These are phyloP conservation scores for Metacarcinus magister DNA, from an alignment of 2,888 invertebrate species.

Conservation along the genomic window DNA sequence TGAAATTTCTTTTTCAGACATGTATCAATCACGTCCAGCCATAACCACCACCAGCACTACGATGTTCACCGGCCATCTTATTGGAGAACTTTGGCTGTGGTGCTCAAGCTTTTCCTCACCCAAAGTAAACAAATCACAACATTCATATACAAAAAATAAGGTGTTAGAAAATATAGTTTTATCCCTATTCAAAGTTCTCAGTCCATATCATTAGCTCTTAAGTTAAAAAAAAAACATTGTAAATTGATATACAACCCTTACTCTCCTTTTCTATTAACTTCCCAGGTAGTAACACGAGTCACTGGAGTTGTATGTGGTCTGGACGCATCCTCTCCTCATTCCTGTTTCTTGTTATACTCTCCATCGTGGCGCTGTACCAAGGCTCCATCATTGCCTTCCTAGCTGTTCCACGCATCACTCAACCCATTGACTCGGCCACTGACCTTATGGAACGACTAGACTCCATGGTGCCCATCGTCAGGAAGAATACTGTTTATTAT, in stretches of 20 bases:
- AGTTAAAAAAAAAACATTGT: background rate
- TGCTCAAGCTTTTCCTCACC: constrained; percentile 66
- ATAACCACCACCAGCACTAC: background rate
- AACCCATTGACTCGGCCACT: constrained; percentile 71
- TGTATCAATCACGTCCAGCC: background rate
- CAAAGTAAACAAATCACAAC: constrained; percentile 60
- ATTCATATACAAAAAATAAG: background rate
- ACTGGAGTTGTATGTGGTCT: constrained; percentile 47
- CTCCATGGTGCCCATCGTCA: constrained; percentile 69
- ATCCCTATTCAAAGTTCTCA: background rate
- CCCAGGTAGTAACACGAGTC: background rate
- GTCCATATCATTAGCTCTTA: background rate
- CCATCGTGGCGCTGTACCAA: constrained; percentile 78
- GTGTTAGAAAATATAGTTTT: background rate
- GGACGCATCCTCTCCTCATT: constrained; percentile 50
- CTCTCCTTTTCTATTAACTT: background rate
- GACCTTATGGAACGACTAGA: constrained; percentile 75
- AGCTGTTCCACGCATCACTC: constrained; percentile 67
- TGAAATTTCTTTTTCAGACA: background rate
- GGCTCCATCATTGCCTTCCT: constrained; percentile 80
- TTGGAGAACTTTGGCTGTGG: background rate
- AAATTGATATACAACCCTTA: background rate
- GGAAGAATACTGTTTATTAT: constrained; percentile 77
- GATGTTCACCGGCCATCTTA: background rate
- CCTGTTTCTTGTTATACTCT: constrained; percentile 75